Percentiles rank a stretch among this genome's conserved stretches.
Evolutionary conservation across 2,113 vertebrate genomes (phyloP).

Genomic region (Ciconia boyciana): DNA sequence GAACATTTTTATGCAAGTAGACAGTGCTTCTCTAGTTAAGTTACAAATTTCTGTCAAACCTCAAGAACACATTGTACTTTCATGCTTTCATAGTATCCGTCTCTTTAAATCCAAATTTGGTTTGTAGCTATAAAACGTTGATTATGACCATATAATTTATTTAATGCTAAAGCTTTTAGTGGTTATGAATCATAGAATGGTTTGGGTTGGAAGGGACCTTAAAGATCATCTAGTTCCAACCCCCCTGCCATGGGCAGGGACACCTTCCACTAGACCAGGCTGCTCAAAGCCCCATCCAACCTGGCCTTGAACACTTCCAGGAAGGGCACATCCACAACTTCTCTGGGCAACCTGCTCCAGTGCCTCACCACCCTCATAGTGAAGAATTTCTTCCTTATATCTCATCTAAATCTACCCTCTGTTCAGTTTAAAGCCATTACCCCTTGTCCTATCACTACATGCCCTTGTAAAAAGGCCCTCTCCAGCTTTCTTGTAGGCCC

Average conservation of each 20-base stretch:
- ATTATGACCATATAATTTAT: conserved; percentile 49
- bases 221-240: neutral
- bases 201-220: neutral
- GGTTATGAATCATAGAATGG: neutral
- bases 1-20: neutral
- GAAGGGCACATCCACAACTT: too few species aligned
- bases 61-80: conserved; percentile 36
- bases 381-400: too few species aligned
- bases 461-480: too few species aligned
- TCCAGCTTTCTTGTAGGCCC: too few species aligned
- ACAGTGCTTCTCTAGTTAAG: conserved; percentile 2
- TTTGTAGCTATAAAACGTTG: conserved; percentile 40
- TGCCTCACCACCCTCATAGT: too few species aligned
- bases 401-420: too few species aligned
- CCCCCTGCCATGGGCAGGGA: neutral
- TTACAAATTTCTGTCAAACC: conserved; percentile 38
- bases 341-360: too few species aligned
- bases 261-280: neutral
- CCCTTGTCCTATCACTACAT: too few species aligned
- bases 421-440: too few species aligned
- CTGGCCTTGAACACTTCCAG: too few species aligned
- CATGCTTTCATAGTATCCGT: neutral
- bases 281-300: neutral
- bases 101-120: conserved; percentile 29
- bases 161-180: conserved; percentile 32